These are phyloP conservation scores for Patella pellucida DNA, from an alignment of 2,888 invertebrate genomes.

Conservation along the genomic window DNA sequence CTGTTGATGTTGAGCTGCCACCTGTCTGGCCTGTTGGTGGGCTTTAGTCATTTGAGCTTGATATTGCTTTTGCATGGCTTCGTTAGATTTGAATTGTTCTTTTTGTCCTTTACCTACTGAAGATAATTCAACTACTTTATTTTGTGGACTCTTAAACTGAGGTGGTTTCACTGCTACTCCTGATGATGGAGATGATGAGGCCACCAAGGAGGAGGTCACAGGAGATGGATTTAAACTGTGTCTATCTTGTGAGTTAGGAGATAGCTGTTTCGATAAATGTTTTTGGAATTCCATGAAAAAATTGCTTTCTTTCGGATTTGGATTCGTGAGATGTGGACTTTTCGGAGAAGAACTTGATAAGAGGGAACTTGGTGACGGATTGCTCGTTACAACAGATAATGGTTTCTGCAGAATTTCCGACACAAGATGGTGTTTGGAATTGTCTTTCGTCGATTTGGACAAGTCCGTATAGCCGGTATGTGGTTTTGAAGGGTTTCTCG, in stretches of 20 bases:
- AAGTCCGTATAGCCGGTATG: not conserved
- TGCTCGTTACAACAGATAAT: constrained; percentile 2
- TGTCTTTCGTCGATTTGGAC: not conserved
- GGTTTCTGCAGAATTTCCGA: constrained; percentile 23
- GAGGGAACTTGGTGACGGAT: not conserved
- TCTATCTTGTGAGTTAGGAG: constrained; percentile 8
- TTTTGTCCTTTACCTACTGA: not conserved
- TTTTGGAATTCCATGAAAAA: constrained; percentile 49
- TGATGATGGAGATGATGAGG: constrained; percentile 5
- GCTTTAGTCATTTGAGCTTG: not conserved
- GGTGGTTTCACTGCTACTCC: constrained; percentile 10
- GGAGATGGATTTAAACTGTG: not conserved
- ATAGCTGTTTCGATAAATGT: constrained; percentile 26
- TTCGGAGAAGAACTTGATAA: not conserved
- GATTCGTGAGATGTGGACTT: constrained; percentile 12
- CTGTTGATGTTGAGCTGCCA: not conserved
- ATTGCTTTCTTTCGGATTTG: constrained; percentile 28
- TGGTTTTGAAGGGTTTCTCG: constrained; percentile 13
- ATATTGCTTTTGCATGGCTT: not conserved
- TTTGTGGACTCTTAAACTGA: constrained; percentile 18
- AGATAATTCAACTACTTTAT: not conserved
- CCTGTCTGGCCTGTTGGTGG: not conserved
- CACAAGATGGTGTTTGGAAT: constrained; percentile 15
- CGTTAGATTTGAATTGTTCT: not conserved
- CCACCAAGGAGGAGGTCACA: constrained; percentile 11